Conservation (phyloP, 2,797 vertebrate species). For the Cyprinodon diabolis region DNA sequence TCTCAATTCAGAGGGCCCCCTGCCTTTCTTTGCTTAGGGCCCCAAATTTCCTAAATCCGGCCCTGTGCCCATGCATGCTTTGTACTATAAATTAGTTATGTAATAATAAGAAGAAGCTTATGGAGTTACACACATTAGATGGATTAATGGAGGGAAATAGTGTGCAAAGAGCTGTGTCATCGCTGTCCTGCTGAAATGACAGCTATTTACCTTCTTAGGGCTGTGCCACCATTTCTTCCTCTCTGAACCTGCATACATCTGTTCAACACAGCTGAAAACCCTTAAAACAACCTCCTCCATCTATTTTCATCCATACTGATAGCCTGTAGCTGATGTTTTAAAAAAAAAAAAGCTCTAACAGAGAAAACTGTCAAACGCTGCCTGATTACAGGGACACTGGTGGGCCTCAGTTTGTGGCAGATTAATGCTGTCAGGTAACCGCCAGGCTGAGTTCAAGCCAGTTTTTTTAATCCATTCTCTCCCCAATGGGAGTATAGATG, state of each 20-base stretch:
- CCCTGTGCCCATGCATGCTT: constrained; percentile 26
- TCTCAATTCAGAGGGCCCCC: too few relatives aligned
- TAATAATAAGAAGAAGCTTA: constrained; percentile 5
- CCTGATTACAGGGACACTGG: constrained; percentile 45
- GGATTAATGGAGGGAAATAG: constrained; percentile 35
- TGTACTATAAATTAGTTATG: constrained; percentile 24
- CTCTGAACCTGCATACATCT: not conserved
- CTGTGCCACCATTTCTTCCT: not conserved
- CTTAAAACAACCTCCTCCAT: constrained; percentile 19
- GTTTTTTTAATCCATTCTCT: constrained; percentile 23
- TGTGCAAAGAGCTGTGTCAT: constrained; percentile 50
- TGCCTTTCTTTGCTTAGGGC: too few relatives aligned
- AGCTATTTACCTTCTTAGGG: constrained; percentile 24
- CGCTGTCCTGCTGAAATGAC: constrained; percentile 47
- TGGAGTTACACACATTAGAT: not conserved
- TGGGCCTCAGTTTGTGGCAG: constrained; percentile 33
- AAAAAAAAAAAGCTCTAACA: constrained; percentile 38
- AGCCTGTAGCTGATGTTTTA: constrained; percentile 30
- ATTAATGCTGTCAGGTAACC: constrained; percentile 48
- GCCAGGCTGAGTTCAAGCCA: constrained; percentile 13
- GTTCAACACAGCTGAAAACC: constrained; percentile 2
- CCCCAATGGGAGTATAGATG: constrained; percentile 3
- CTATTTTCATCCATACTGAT: constrained; percentile 21
- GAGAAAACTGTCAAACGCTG: constrained; percentile 39
- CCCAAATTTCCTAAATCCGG: too few relatives aligned